Conservation (phyloP, 2,797 vertebrate genomes). For the Leptodactylus fallax region DNA sequence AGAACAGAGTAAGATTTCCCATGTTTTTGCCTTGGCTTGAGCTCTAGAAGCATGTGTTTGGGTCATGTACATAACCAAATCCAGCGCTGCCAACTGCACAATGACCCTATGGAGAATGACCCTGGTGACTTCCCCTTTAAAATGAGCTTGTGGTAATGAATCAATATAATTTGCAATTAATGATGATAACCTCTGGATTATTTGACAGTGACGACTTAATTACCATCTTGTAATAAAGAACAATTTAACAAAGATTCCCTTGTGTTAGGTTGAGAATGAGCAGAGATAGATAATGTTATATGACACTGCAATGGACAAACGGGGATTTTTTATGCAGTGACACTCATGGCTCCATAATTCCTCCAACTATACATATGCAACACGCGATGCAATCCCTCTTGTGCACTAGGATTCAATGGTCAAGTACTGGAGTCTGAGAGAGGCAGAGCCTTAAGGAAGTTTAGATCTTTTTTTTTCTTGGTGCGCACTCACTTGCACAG, state of each 20-base stretch:
- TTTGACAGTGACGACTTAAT: not conserved
- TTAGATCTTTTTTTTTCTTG: no score
- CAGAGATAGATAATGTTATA: not conserved
- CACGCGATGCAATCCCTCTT: no score
- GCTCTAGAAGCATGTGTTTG: not conserved
- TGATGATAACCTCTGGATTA: not conserved
- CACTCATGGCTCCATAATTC: no score
- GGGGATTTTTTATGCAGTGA: no score
- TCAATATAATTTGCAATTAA: slow-evolving; percentile 7
- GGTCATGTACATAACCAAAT: not conserved
- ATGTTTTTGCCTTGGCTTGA: not conserved
- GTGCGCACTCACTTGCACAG: no score
- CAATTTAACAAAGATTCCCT: not conserved
- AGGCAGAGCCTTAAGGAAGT: no score
- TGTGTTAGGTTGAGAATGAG: not conserved
- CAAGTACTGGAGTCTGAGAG: no score
- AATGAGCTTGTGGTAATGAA: not conserved
- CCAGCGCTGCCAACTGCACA: not conserved
- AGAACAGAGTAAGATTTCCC: no score
- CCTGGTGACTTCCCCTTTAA: not conserved
- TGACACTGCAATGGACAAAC: no score
- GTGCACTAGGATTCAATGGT: no score
- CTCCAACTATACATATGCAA: no score
- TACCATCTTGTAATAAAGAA: not conserved
- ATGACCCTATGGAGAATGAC: not conserved